Conservation (phyloP, 2,888 invertebrate species). For the Mesorhabditis spiculigera region DNA sequence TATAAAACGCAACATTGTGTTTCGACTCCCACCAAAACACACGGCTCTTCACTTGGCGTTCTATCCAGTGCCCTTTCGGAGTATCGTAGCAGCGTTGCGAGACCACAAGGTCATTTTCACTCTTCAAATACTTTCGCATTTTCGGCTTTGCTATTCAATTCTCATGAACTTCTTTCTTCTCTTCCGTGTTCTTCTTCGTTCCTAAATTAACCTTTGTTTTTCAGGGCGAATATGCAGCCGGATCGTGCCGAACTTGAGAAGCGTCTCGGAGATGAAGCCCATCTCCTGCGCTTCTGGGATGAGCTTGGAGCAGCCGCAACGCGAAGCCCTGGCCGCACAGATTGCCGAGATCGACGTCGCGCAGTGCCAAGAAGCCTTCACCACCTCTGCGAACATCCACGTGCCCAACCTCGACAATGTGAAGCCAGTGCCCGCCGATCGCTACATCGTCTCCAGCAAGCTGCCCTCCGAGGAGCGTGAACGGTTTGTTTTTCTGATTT, state of each 20-base stretch:
- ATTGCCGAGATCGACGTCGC: not conserved
- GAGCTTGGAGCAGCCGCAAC: not conserved
- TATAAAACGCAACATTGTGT: no score
- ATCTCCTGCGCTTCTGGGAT: constrained; percentile 5
- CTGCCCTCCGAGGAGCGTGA: constrained; percentile 14
- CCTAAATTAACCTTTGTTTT: not conserved
- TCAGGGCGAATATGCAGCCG: not conserved
- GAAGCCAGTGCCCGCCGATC: constrained; percentile 21
- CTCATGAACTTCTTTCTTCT: no score
- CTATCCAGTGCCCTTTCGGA: no score
- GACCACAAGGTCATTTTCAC: no score
- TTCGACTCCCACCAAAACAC: no score
- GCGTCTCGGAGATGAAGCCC: not conserved
- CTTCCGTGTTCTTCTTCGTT: not conserved
- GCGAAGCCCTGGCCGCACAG: not conserved
- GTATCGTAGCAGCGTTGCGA: no score
- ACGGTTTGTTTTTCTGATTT: not conserved
- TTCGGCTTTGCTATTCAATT: no score
- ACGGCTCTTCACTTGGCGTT: no score
- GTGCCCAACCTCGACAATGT: constrained; percentile 10
- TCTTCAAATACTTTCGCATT: no score
- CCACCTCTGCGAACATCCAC: not conserved
- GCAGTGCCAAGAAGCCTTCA: not conserved
- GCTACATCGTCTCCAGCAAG: constrained; percentile 12
- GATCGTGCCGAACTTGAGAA: not conserved